A percentile compares a stretch with the other conserved stretches of the same genome.
These are phyloP conservation scores for Diarsia brunnea DNA, from an alignment of 2,888 invertebrate species.

Conservation along the genomic window DNA sequence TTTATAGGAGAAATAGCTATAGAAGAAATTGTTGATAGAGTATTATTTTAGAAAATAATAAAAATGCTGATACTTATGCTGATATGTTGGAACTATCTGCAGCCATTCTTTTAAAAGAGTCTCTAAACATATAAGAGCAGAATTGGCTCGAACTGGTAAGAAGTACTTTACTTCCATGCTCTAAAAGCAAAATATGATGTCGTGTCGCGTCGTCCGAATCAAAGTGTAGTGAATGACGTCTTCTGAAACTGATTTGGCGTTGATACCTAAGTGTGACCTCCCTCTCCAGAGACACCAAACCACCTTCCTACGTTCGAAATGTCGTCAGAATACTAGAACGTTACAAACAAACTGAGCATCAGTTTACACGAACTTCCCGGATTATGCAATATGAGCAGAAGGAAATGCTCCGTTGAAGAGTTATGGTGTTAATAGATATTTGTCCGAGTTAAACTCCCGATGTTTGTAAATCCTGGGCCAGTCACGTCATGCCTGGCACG, in stretches of 20 bases:
- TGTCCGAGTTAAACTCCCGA: slow-evolving; percentile 52
- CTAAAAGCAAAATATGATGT: neutral
- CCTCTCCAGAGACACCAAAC: neutral
- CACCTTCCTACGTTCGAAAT: neutral
- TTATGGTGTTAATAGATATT: slow-evolving; percentile 57
- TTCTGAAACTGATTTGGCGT: neutral
- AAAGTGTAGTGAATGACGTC: neutral
- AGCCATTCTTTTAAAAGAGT: neutral
- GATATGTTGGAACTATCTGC: neutral
- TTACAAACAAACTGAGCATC: slow-evolving; percentile 10
- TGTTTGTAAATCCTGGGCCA: slow-evolving; percentile 46
- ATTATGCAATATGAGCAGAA: slow-evolving; percentile 53
- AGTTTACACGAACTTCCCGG: slow-evolving; percentile 35
- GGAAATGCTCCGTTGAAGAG: slow-evolving; percentile 44
- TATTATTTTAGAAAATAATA: too few relatives aligned
- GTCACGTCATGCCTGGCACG: slow-evolving; percentile 45
- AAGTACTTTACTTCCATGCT: neutral
- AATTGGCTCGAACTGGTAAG: neutral
- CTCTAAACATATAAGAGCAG: neutral
- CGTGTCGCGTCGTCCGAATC: neutral
- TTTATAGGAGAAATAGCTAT: too few relatives aligned
- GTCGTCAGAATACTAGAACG: neutral
- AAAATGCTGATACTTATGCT: too few relatives aligned
- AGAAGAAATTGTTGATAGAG: too few relatives aligned
- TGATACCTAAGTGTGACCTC: neutral